Base-by-base conservation (phyloP, 2,797 vertebrate genomes). In the Vireo griseus region DNA sequence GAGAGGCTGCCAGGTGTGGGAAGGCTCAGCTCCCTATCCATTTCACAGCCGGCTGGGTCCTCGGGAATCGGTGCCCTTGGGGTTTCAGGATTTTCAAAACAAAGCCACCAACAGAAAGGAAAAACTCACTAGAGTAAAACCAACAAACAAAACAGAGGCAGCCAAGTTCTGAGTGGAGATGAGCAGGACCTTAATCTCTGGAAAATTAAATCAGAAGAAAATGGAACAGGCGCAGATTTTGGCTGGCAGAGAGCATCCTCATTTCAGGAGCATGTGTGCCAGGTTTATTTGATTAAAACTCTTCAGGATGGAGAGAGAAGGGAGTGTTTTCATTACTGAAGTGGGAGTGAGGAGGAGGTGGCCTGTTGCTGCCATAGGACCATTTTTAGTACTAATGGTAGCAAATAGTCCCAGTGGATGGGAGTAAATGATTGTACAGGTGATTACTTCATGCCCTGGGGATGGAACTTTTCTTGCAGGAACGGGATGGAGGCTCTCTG, bases 151-250 rank as follows among this genome's bases (percentile, higher is more conserved):
- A 90, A 57, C 3, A 6, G 16, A 63, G 4, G 37, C 68, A 86
- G 92, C 92, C 93, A 96, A 93, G 58, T 95, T 93, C 88, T 55
- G 78, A 95, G 93, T 3, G n/a, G 85, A 96, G 95, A 96, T 90
- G 96, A 97, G 86, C 85, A 90, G 44, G 92, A 95, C 94, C 95
- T 93, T 97, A 96, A 98, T 97, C 97, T 97, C 97, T 96, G 96
- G 97, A 97, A 98, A 98, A 98, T 98, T 97, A 97, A 97, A 97
- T 97, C 94, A 85, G 97, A 94, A 97, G 97, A 95, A 98, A 97
- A 97, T 90, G 94, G 92, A 97, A 97, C 48, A 82, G 85, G 83
- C 73, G 13, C 75, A 81, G 88, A 96, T 92, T 95, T 91, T 94
- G 94, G 94, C 96, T 95, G 88, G 58, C 76, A 68, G 40, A 75